Base-by-base conservation (phyloP, 2,888 invertebrate genomes). In the Platynereis dumerilii region DNA sequence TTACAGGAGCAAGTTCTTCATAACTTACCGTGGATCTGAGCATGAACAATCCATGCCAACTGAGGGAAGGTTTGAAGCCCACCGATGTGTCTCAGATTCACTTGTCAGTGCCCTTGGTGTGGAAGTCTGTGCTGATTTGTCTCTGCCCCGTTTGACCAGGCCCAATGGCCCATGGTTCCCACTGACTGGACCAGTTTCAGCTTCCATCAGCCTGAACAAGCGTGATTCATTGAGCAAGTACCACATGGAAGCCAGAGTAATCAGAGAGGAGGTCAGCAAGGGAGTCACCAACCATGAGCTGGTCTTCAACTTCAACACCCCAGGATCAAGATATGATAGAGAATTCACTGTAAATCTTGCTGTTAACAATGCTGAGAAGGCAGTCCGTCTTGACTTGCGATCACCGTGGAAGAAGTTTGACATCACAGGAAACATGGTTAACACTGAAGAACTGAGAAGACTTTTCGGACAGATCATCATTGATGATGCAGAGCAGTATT, bases 91-190 rank as follows among this genome's bases (percentile, higher is more conserved):
- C 0, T 80, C 83, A 10, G 67, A 75, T 20, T 66, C 70, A 2
- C 28, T 94, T 54, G 92, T 92, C 74, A 88, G 89, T 68, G 88
- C 92, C 0, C 87, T 93, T 20, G 96, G 96, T 0, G 87, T 96
- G 60, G 92, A 93, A 86, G 85, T 95, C 54, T 96, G 95, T 79
- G 89, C 90, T 0, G 89, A 92, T 61, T 90, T 92, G 76, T 73
- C 76, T 28, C 74, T 78, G 60, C 74, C 86, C 89, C 86, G 90
- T 90, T 76, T 90, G 90, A 78, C 89, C 89, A 66, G 62, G 27
- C 26, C 56, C 17, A 66, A 48, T 88, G 89, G 78, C 20, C 80
- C 80, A 0, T 69, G 69, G 62, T 80, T 79, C 74, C 81, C 81
- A 22, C 66, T 83, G 20, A 77, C 76, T 62, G 81, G 81, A 17